These are phyloP conservation scores for Lineus longissimus DNA, from an alignment of 1,140 invertebrate genomes.

Conservation along the genomic window DNA sequence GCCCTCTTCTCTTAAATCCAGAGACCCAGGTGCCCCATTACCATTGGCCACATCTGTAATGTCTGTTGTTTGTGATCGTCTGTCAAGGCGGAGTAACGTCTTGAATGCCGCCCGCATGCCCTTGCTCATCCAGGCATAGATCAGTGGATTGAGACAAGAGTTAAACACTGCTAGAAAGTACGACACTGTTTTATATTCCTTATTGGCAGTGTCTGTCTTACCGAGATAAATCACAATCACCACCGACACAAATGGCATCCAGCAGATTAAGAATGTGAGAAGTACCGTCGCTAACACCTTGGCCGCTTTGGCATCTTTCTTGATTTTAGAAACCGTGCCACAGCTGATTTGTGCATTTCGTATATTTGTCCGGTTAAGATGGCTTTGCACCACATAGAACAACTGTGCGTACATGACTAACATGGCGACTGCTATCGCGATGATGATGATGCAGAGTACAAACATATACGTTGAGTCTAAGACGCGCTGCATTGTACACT, in stretches of 20 bases:
- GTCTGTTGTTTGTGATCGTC: too few species aligned
- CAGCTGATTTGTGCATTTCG: conserved; percentile 9
- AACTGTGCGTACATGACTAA: conserved; percentile 20
- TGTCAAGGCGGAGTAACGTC: conserved; percentile 14
- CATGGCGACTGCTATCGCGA: conserved; percentile 22
- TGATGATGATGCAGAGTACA: conserved; percentile 7
- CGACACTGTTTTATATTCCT: conserved; percentile 18
- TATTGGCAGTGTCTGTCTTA: conserved; percentile 5
- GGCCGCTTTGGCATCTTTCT: conserved; percentile 11
- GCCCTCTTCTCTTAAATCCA: too few species aligned
- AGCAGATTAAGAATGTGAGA: conserved; percentile 22
- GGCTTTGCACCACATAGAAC: conserved; percentile 18
- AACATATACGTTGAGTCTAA: conserved; percentile 14
- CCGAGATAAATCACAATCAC: conserved; percentile 14
- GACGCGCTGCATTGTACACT: conserved; percentile 24
- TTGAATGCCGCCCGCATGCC: conserved; percentile 21
- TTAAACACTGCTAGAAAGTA: conserved; percentile 15
- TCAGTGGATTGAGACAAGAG: conserved; percentile 26
- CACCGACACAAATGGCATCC: conserved; percentile 25
- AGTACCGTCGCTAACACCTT: conserved; percentile 18
- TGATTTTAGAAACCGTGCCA: background rate
- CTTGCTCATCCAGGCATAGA: conserved; percentile 30
- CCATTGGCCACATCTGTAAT: too few species aligned
- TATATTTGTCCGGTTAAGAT: conserved; percentile 1
- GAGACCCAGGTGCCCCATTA: too few species aligned